Evolutionary conservation across 2,888 invertebrate species (phyloP).

Genomic region (Zele albiditarsus): DNA sequence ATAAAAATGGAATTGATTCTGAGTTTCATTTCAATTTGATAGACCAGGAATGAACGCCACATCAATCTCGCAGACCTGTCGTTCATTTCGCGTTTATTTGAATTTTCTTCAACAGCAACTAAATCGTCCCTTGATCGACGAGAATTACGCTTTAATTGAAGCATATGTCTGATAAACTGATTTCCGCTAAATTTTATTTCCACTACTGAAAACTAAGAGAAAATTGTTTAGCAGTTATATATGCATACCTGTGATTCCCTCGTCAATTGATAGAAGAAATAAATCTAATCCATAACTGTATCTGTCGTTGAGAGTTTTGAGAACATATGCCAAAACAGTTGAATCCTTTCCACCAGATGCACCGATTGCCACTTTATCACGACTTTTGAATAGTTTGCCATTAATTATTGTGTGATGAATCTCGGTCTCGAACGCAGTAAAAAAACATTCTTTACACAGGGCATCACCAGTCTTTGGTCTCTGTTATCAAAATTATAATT

Average conservation of each 20-base stretch:
- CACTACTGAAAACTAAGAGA: background rate
- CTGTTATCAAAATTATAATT: constrained; percentile 73
- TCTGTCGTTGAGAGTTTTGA: constrained; percentile 92
- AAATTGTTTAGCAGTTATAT: background rate
- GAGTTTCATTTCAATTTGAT: too few relatives aligned
- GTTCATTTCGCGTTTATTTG: too few relatives aligned
- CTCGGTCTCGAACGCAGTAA: constrained; percentile 93
- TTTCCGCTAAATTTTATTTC: too few relatives aligned
- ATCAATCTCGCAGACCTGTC: too few relatives aligned
- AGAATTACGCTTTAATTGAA: too few relatives aligned
- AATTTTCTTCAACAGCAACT: too few relatives aligned
- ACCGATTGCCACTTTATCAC: constrained; percentile 92
- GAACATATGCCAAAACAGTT: constrained; percentile 94
- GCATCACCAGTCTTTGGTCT: constrained; percentile 93
- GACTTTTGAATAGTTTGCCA: constrained; percentile 86
- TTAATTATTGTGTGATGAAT: constrained; percentile 92
- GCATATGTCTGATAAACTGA: too few relatives aligned
- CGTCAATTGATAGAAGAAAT: constrained; percentile 95
- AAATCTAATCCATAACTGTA: constrained; percentile 93
- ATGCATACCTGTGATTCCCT: constrained; percentile 89
- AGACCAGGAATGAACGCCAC: too few relatives aligned
- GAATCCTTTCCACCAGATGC: constrained; percentile 98
- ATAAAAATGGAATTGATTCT: too few relatives aligned
- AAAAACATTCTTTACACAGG: constrained; percentile 96
- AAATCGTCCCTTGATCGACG: too few relatives aligned